Evolutionary conservation across 2,888 invertebrate genomes (phyloP).

Genomic region (Drosophila algonquin): DNA sequence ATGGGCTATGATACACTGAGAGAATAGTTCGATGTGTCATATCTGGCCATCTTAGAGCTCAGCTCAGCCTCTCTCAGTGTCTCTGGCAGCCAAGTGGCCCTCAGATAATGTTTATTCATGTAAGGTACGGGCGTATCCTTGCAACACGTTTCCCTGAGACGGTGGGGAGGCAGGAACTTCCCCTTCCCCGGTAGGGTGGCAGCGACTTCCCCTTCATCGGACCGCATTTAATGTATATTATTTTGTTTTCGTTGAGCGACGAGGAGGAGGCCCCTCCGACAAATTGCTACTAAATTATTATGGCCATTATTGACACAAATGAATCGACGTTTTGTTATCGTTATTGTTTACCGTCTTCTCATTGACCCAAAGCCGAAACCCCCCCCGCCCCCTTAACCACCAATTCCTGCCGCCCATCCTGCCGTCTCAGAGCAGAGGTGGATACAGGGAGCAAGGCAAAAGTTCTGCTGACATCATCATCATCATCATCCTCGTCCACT

Average conservation of each 20-base stretch:
- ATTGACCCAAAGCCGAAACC: neutral
- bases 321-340: conserved; percentile 73
- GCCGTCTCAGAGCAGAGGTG: conserved; percentile 11
- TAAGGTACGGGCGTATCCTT: neutral
- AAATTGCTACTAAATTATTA: conserved; percentile 78
- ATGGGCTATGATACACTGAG: conserved; percentile 26
- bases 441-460: conserved; percentile 16
- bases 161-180: neutral
- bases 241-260: conserved; percentile 45
- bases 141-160: neutral
- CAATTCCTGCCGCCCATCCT: conserved; percentile 21
- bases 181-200: too few relatives aligned
- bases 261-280: conserved; percentile 45
- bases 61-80: neutral
- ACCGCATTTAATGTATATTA: conserved; percentile 55
- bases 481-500: conserved; percentile 21
- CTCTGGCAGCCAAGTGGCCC: neutral
- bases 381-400: neutral
- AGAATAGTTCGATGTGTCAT: neutral
- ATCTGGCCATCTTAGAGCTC: too few relatives aligned
- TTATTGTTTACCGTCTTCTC: conserved; percentile 61
- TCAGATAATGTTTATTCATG: conserved; percentile 8
- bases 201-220: conserved; percentile 28
- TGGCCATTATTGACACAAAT: conserved; percentile 79
- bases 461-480: conserved; percentile 71